Percentiles rank a stretch among this genome's conserved stretches.
phyloP scores from a whole-genome alignment of 2,797 vertebrate species.

The Limosa lapponica region DNA sequence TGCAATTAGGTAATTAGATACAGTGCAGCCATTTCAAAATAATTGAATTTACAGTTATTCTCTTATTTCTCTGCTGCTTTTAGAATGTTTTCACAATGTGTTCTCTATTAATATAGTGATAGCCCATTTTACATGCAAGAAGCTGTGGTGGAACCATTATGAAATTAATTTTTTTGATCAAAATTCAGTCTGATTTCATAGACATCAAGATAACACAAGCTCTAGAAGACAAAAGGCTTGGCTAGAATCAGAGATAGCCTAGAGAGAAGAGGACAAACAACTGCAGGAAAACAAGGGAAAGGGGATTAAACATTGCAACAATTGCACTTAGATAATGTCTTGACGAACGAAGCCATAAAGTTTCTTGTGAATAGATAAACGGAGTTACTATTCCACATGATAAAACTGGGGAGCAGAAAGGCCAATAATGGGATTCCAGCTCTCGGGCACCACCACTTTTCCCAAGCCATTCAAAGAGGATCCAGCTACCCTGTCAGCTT shows the following conservation, averaged over 20 bases:
- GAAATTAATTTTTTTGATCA: neutral
- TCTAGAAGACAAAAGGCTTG: neutral
- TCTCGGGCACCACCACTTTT: rapidly evolving
- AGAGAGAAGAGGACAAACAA: neutral
- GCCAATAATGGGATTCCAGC: neutral
- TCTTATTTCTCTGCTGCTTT: neutral
- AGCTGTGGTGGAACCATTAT: neutral
- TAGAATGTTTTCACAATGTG: neutral
- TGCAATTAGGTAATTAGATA: slow-evolving; percentile 22
- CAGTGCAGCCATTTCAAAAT: neutral
- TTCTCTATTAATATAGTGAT: neutral
- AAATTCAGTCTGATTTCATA: neutral
- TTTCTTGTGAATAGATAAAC: neutral
- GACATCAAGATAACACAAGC: neutral
- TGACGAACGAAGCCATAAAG: neutral
- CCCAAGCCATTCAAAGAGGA: neutral
- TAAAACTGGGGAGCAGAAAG: neutral
- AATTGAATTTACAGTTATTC: neutral
- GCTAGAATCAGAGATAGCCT: neutral
- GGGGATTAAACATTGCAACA: neutral
- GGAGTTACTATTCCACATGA: neutral
- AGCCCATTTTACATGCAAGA: neutral
- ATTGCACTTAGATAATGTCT: neutral
- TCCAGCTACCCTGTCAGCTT: neutral
- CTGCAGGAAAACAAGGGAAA: neutral